These are phyloP conservation scores for Cyclopterus lumpus DNA, from an alignment of 2,797 vertebrate genomes.

Conservation along the genomic window DNA sequence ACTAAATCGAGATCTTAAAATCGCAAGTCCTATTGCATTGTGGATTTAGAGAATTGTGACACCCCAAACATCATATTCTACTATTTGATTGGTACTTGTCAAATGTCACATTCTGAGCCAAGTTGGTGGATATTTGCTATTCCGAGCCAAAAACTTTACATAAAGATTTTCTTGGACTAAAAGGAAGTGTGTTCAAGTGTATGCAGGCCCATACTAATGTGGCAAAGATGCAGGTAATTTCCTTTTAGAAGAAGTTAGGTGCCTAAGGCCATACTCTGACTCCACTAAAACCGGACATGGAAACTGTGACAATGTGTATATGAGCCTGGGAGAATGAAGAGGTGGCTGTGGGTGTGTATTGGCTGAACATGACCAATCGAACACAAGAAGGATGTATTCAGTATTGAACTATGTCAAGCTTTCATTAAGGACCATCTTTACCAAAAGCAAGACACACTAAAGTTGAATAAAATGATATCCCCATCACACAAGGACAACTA, in stretches of 20 bases:
- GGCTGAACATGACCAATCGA: constrained; percentile 41
- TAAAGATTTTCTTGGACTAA: constrained; percentile 28
- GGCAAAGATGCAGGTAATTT: constrained; percentile 71
- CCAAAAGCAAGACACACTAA: neutral
- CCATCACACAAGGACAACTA: constrained; percentile 2
- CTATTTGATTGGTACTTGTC: constrained; percentile 13
- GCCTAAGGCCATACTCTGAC: constrained; percentile 63
- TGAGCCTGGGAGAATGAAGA: constrained; percentile 45
- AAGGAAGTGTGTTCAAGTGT: constrained; percentile 40
- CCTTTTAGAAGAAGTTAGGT: constrained; percentile 60
- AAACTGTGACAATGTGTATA: constrained; percentile 70
- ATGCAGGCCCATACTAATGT: constrained; percentile 60
- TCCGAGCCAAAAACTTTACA: constrained; percentile 45
- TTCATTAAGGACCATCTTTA: neutral
- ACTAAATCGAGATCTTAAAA: neutral
- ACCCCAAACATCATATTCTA: neutral
- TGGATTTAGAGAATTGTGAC: neutral
- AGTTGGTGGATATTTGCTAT: constrained; percentile 30
- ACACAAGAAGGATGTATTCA: constrained; percentile 8
- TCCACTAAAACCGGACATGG: constrained; percentile 69
- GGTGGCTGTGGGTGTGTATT: constrained; percentile 21
- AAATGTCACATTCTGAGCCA: constrained; percentile 28
- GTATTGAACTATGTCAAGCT: neutral
- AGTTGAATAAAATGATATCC: constrained; percentile 3
- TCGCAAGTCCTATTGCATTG: neutral